Conservation (phyloP, 2,888 invertebrate genomes). For the Melanotus villosus region DNA sequence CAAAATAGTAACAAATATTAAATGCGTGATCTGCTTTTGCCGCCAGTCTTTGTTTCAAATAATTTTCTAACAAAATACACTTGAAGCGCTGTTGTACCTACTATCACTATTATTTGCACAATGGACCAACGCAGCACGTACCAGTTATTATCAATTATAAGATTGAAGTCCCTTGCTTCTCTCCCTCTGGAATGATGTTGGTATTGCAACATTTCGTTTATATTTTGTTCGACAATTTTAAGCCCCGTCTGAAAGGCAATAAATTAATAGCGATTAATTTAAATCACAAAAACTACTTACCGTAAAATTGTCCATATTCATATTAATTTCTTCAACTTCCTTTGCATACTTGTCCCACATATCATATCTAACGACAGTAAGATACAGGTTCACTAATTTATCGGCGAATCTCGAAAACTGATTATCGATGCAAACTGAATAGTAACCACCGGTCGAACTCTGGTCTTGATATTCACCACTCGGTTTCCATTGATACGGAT, state of each 20-base stretch:
- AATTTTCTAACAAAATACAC: slow-evolving; percentile 92
- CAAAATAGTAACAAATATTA: too few species aligned
- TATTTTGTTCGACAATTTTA: slow-evolving; percentile 84
- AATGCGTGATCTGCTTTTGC: slow-evolving; percentile 73
- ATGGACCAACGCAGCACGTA: slow-evolving; percentile 94
- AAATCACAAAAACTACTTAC: slow-evolving; percentile 71
- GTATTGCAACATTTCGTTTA: slow-evolving; percentile 87
- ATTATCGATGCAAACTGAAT: slow-evolving; percentile 93
- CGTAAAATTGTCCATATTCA: slow-evolving; percentile 93
- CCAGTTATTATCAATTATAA: slow-evolving; percentile 84
- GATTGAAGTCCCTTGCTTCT: slow-evolving; percentile 87
- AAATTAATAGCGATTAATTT: slow-evolving; percentile 38
- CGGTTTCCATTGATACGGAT: slow-evolving; percentile 93
- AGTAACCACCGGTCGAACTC: slow-evolving; percentile 86
- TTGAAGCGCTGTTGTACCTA: slow-evolving; percentile 83
- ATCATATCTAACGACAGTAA: slow-evolving; percentile 93
- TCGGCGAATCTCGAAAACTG: slow-evolving; percentile 93
- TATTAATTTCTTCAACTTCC: slow-evolving; percentile 88
- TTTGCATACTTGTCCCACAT: slow-evolving; percentile 94
- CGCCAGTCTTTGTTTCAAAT: slow-evolving; percentile 83
- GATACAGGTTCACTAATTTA: slow-evolving; percentile 90
- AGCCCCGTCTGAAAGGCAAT: slow-evolving; percentile 76
- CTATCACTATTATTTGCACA: slow-evolving; percentile 86
- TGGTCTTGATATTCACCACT: slow-evolving; percentile 92
- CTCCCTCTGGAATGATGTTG: slow-evolving; percentile 86